Evolutionary conservation across 2,797 vertebrate genomes (phyloP).

Genomic region (Gymnothorax reevesii): DNA sequence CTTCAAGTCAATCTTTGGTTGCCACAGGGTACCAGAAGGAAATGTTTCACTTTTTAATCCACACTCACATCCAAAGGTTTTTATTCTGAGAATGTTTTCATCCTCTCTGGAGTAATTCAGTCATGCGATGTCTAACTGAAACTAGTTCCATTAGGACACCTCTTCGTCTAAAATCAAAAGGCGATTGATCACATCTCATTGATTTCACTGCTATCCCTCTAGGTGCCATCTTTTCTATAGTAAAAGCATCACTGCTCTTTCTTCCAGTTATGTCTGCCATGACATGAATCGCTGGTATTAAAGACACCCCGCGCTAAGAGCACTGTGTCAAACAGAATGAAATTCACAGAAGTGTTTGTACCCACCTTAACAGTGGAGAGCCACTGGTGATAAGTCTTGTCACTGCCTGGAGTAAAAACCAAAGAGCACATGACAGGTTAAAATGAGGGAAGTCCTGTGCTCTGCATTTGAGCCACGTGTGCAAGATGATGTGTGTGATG

Average conservation of each 20-base stretch:
- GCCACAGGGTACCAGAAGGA: background rate
- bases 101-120: background rate
- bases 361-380: conserved; percentile 95
- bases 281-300: background rate
- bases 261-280: background rate
- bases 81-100: background rate
- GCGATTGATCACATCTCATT: conserved; percentile 13
- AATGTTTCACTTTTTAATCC: background rate
- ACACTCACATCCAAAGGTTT: background rate
- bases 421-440: background rate
- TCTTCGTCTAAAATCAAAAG: background rate
- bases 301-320: background rate
- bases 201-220: background rate
- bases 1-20: conserved; percentile 7
- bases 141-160: conserved; percentile 5
- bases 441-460: background rate
- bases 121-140: background rate
- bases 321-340: background rate
- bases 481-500: background rate
- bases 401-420: conserved; percentile 76
- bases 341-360: conserved; percentile 7
- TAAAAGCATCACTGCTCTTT: background rate
- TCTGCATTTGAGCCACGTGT: background rate
- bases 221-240: background rate
- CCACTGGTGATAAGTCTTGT: conserved; percentile 96